Base-by-base conservation (phyloP, 2,113 vertebrate species). In the Pterophyllum scalare region DNA sequence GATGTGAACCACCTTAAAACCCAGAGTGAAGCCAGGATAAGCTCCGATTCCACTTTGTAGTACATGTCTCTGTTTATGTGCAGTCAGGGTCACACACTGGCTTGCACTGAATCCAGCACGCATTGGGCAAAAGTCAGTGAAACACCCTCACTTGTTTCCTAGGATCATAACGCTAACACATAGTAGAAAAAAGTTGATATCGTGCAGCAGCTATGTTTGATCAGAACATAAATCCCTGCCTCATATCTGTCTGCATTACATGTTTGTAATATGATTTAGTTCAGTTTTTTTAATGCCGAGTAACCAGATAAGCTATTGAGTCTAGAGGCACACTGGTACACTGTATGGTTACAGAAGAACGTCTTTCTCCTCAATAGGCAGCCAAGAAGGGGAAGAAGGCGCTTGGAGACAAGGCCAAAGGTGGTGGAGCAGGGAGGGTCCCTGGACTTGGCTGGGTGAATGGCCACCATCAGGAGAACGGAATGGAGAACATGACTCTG, bases 391-490 rank as follows among this genome's bases (percentile, higher is more conserved):
- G 97, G 57, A 98, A 97, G 94, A 98, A 98, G 91, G 95, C 89
- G 31, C 89, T 94, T 57, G 95, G 96, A 84, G 98, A 99, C 87
- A 99, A 97, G 93, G 96, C 95, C 10, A 99, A 97, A 91, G 83
- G 83, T 59, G 89, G 82, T 24, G 90, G 79, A 92, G 94, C 95
- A 77, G 97, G 95, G 88, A 97, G 96, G 75, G 92, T 92, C 33
- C 90, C 96, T 2, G 97, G 96, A 93, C 93, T 20, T 3, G 85
- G 91, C 76, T 75, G 97, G 95, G 96, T 98, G 93, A 99, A 99
- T 91, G 98, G 98, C 91, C 97, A 99, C 94, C 97, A 98, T 84
- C 97, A 97, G 94, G 97, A 99, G 96, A 99, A 99, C 88, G 97
- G 97, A 94, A 97, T 97, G 94, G 97, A 99, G 95, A 98, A 96